Evolutionary conservation across 2,797 vertebrate genomes (phyloP).

Genomic region (Cyclopterus lumpus): DNA sequence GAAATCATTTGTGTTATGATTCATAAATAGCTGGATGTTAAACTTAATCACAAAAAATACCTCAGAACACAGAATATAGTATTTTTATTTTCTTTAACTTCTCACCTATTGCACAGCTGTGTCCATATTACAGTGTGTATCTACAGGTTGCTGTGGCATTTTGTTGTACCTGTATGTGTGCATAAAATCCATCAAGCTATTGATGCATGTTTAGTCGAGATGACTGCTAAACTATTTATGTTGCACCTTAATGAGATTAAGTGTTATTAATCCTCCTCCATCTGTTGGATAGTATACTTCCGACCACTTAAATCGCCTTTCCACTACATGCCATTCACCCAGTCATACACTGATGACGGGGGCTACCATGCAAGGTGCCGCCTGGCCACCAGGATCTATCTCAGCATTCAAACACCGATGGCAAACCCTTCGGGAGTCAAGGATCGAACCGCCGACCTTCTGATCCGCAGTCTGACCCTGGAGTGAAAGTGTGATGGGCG

Average conservation of each 20-base stretch:
- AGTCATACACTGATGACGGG: background rate
- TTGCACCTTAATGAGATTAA: conserved; percentile 52
- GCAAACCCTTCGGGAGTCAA: background rate
- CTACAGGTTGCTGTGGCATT: conserved; percentile 8
- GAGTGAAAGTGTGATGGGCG: conserved; percentile 5
- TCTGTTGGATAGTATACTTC: conserved; percentile 44
- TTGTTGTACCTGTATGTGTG: conserved; percentile 1
- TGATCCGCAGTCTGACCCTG: background rate
- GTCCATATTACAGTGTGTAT: conserved; percentile 18
- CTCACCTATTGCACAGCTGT: conserved; percentile 43
- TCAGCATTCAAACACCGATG: background rate
- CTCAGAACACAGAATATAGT: conserved; percentile 12
- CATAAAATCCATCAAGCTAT: conserved; percentile 27
- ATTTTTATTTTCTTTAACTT: conserved; percentile 37
- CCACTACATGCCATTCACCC: background rate
- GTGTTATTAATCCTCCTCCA: conserved; percentile 56
- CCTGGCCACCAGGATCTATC: background rate
- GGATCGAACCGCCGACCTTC: too few species aligned
- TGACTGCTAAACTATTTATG: conserved; percentile 44
- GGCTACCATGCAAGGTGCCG: background rate
- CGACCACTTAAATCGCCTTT: background rate
- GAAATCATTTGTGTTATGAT: too few species aligned
- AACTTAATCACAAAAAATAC: conserved; percentile 10
- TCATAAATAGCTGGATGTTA: background rate
- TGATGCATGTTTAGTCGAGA: conserved; percentile 34